A percentile compares a stretch with the other conserved stretches of the same genome.
Conservation (phyloP, 2,888 invertebrate genomes). For the Lepidonotus clava region DNA sequence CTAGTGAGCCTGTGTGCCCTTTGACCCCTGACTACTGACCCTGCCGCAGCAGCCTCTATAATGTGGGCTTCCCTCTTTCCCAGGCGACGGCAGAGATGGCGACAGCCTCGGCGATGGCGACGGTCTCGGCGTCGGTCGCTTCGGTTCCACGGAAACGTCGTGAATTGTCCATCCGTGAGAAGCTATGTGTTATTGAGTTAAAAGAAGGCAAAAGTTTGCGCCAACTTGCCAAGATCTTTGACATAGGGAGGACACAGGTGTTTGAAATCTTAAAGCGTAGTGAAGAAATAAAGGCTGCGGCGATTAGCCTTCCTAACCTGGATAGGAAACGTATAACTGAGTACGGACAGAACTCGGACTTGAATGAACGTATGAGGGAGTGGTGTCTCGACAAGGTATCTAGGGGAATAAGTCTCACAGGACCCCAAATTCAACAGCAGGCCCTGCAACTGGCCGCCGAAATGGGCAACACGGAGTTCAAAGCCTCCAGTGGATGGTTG, state of each 20-base stretch:
- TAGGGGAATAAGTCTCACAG: neutral
- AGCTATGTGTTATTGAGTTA: neutral
- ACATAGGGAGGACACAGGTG: neutral
- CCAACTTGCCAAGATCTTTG: neutral
- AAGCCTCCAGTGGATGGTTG: constrained; percentile 4
- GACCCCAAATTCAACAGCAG: neutral
- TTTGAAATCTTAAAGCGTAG: neutral
- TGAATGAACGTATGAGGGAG: neutral
- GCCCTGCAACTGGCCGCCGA: neutral
- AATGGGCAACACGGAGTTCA: neutral
- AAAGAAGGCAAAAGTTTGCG: neutral
- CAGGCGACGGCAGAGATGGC: neutral
- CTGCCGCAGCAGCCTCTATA: neutral
- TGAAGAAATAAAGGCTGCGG: neutral
- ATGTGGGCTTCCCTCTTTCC: neutral
- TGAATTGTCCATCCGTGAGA: neutral
- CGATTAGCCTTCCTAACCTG: neutral
- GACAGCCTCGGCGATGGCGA: neutral
- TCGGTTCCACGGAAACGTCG: neutral
- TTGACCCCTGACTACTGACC: neutral
- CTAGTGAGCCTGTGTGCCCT: neutral
- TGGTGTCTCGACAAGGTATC: neutral
- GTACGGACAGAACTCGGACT: neutral
- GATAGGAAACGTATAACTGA: neutral
- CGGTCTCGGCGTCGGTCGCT: too few species aligned